Percentiles rank a stretch among this genome's conserved stretches.
These are phyloP conservation scores for Caenorhabditis japonica DNA, from an alignment of 2,888 invertebrate species.

Conservation along the genomic window DNA sequence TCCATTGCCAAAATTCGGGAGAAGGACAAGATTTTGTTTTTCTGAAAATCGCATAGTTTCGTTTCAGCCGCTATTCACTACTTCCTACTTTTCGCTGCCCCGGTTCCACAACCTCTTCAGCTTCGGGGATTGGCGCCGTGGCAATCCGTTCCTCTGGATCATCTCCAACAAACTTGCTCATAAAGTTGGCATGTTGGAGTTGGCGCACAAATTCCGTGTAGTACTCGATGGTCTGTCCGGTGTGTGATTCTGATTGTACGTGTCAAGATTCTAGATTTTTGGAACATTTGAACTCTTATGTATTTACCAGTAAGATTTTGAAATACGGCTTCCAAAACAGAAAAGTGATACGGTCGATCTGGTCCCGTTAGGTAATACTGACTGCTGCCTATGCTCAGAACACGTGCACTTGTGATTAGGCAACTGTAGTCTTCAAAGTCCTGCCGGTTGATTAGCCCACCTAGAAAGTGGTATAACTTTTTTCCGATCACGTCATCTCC, in stretches of 20 bases:
- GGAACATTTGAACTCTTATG: no score
- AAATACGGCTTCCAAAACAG: conserved; percentile 24
- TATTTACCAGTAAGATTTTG: conserved; percentile 22
- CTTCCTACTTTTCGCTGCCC: conserved; percentile 15
- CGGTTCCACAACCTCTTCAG: conserved; percentile 36
- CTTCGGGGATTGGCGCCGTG: conserved; percentile 23
- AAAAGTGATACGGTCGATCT: conserved; percentile 45
- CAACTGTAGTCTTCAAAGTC: conserved; percentile 52
- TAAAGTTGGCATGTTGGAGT: conserved; percentile 37
- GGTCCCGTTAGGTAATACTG: no score
- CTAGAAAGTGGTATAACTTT: conserved; percentile 7
- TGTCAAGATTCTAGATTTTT: no score
- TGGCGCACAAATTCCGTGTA: conserved; percentile 24
- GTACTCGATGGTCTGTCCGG: conserved; percentile 31
- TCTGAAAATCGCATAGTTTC: conserved; percentile 20
- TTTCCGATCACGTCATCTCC: no score
- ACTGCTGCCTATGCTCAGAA: no score
- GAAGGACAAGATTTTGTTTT: conserved; percentile 21
- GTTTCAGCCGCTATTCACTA: not conserved
- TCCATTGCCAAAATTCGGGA: conserved; percentile 47
- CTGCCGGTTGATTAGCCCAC: conserved; percentile 45
- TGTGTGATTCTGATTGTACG: conserved; percentile 6
- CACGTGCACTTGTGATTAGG: conserved; percentile 34
- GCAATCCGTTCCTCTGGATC: conserved; percentile 32
- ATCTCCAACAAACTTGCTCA: conserved; percentile 46